phyloP scores from a whole-genome alignment of 64 coral and sea anemone species.

The Actinia equina region DNA sequence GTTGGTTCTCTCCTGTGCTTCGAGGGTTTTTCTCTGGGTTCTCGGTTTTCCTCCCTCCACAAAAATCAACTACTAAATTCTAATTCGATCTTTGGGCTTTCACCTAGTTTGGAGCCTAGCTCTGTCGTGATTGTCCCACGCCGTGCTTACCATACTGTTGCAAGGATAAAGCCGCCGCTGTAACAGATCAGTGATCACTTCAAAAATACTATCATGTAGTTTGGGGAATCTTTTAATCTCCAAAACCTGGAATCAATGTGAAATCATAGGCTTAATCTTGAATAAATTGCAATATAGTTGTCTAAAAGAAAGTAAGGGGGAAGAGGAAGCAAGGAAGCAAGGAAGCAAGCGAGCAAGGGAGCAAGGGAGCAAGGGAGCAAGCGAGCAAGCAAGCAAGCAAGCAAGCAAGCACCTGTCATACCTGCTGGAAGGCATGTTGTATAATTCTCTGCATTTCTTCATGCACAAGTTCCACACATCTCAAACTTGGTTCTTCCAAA shows the following conservation, averaged over 20 bases:
- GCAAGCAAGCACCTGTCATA: slow-evolving; percentile 1
- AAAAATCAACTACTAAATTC: no score
- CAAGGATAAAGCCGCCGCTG: slow-evolving; percentile 68
- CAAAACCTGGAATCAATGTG: slow-evolving; percentile 54
- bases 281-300: no score
- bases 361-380: neutral
- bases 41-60: no score
- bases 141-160: slow-evolving; percentile 73
- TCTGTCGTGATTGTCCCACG: no score
- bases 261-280: neutral
- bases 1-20: no score
- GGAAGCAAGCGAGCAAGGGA: neutral
- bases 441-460: slow-evolving; percentile 98
- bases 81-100: no score
- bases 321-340: neutral
- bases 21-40: no score
- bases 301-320: no score
- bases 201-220: slow-evolving; percentile 82
- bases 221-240: slow-evolving; percentile 92
- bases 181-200: slow-evolving; percentile 80
- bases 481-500: slow-evolving; percentile 84
- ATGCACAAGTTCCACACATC: slow-evolving; percentile 94
- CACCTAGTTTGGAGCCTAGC: no score
- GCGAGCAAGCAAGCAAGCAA: neutral
- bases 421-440: slow-evolving; percentile 88